Evolutionary conservation across 2,888 invertebrate genomes (phyloP), one percentile per base, ranked within the genome.

Genomic region (Parnassius glacialis): DNA sequence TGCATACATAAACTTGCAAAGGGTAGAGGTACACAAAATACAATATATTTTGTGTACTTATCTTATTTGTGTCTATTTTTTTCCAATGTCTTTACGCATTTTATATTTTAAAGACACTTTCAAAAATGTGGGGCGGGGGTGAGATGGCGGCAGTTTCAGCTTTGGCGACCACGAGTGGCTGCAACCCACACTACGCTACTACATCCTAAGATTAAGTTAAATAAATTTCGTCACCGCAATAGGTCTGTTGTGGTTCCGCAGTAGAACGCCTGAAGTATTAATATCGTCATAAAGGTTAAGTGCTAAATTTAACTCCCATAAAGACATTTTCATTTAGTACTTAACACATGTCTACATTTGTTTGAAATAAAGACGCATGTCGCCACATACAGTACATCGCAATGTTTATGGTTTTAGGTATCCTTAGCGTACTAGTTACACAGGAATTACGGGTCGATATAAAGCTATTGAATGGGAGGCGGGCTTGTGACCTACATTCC

Each of bases 401-500:
- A 12, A n/a, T 54, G 20, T 42, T 61, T 25, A 57, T 52, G 20
- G 20, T 42, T 55, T 55, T 51, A 25, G 56, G 13, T 52, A 47
- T 53, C 52, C 50, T 48, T 53, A 41, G n/a, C 53, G 43, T 56
- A 50, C 45, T n/a, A 11, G n/a, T 34, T 5, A 48, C 42, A 50
- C 52, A 43, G 16, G 45, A 48, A 62, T 57, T 57, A 54, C 42
- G 52, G 57, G 45, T 57, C 51, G 16, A n/a, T 9, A 52, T 48
- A 45, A 47, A 44, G 51, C 59, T 20, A 56, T 59, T 59, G 56
- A 56, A 59, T 59, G 47, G 56, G 45, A 52, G 59, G 59, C 52
- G 59, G 56, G 59, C 59, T 59, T 56, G 43, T 59, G 63, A 59
- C 63, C 63, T 43, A 63, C 56, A 63, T 63, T 63, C 51, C 52